Percentiles rank a stretch among this genome's conserved stretches.
These are phyloP conservation scores for Acholoe squamosa DNA, from an alignment of 2,888 invertebrate species.

Conservation along the genomic window DNA sequence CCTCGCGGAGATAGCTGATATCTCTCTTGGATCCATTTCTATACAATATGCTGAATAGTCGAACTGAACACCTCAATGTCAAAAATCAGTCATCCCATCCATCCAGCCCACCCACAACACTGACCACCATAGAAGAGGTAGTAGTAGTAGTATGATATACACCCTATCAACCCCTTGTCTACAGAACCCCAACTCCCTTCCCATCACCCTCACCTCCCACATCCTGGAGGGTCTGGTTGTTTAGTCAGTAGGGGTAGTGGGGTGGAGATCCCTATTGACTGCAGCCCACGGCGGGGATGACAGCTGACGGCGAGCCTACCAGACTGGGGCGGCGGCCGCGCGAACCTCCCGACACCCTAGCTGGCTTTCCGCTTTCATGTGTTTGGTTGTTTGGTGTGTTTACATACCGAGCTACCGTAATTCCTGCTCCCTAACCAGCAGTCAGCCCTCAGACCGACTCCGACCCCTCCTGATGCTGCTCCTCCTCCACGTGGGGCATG, in stretches of 20 bases:
- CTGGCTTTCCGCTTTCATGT: slow-evolving; percentile 45
- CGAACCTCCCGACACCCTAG: slow-evolving; percentile 41
- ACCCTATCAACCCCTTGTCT: not conserved
- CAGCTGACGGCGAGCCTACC: not conserved
- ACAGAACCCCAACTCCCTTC: no score
- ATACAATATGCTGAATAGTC: no score
- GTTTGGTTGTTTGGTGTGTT: slow-evolving; percentile 55
- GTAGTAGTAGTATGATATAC: not conserved
- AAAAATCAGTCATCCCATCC: no score
- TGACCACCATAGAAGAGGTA: not conserved
- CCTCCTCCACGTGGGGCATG: no score
- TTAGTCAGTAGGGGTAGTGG: not conserved
- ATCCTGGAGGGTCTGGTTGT: not conserved
- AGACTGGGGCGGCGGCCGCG: not conserved
- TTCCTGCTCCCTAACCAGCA: not conserved
- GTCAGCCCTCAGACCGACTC: not conserved
- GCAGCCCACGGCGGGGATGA: not conserved
- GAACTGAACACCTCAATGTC: no score
- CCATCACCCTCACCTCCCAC: not conserved
- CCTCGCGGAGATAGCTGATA: no score
- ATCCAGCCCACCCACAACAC: no score
- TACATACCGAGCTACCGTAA: slow-evolving; percentile 51
- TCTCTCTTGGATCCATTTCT: no score
- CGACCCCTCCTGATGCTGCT: no score
- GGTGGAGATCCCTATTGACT: slow-evolving; percentile 20